A percentile compares a stretch with the other conserved stretches of the same genome.
These are phyloP conservation scores for Heterodera schachtii DNA, from an alignment of 1,140 invertebrate genomes.

Conservation along the genomic window DNA sequence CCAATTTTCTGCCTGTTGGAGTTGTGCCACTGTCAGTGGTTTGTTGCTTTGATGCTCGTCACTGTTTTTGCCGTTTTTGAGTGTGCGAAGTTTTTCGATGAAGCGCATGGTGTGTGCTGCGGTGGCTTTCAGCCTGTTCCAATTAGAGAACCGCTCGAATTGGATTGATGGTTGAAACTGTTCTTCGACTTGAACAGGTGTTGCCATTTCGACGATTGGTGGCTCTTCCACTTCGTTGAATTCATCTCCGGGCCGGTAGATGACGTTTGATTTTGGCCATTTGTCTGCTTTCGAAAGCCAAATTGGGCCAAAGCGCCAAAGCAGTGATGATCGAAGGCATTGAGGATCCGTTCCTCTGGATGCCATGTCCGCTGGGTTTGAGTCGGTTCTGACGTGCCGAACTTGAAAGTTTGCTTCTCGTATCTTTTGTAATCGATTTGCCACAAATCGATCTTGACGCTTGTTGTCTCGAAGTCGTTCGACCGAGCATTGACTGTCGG, in stretches of 20 bases:
- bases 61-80: not conserved
- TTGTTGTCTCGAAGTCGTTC: not conserved
- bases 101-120: not conserved
- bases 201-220: not conserved
- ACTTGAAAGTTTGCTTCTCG: not conserved
- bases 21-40: not conserved
- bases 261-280: constrained; percentile 1
- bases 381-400: not conserved
- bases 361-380: not conserved
- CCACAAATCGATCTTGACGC: not conserved
- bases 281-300: not conserved
- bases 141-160: not conserved
- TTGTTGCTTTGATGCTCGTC: not conserved
- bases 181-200: not conserved
- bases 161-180: not conserved
- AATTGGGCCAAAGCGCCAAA: not conserved
- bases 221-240: not conserved
- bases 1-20: not conserved
- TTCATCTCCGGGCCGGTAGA: not conserved
- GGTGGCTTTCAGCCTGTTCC: not conserved
- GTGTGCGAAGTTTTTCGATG: not conserved
- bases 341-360: not conserved
- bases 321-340: not conserved
- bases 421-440: not conserved
- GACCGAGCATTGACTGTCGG: not conserved